Evolutionary conservation across 2,888 invertebrate genomes (phyloP), one percentile per base, ranked within the genome.

Genomic region (Fragum whitleyi): DNA sequence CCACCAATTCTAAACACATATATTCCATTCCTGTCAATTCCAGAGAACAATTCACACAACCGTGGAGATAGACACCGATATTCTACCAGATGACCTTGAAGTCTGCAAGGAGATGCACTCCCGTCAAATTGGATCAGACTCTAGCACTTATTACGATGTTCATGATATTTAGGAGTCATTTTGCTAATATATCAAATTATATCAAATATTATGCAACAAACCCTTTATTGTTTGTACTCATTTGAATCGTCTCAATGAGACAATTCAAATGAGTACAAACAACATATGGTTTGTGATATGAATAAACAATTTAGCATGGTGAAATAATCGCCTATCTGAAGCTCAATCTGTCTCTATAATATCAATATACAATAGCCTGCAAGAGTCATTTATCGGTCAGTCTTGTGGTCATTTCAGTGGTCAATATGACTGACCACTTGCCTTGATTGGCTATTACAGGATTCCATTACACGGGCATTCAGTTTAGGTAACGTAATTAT

Each of bases 401-500:
- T 65, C 47, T 21, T 65, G 21, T 65, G 65, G 39, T 42, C 65
- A 42, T 21, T 42, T 26, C 14, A 7, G 57, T 26, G 57, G 57
- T 57, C 57, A 57, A 26, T 57, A 57, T 57, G 57, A 26, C 57
- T 26, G 28, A 26, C 57, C 39, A 14, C 65, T 23, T 7, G 42
- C 36, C 39, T 9, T 42, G 23, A 65, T 65, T 65, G 65, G 65
- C 42, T 65, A 65, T 65, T 65, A 65, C 42, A 42, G 26, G 65
- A 65, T 42, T 65, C 65, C 65, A 42, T 65, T 65, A 65, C 65
- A 26, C 16, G 5, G 16, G 19, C 23, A 65, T 65, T 65, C 42
- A n/a, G 42, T 65, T 65, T 39, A 65, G 32, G 65, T 65, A 65
- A 65, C 65, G 21, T 23, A 65, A 65, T 65, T 65, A 65, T 65